Conservation (phyloP, 2,113 vertebrate species). For the Psittacula cyanocephala region DNA sequence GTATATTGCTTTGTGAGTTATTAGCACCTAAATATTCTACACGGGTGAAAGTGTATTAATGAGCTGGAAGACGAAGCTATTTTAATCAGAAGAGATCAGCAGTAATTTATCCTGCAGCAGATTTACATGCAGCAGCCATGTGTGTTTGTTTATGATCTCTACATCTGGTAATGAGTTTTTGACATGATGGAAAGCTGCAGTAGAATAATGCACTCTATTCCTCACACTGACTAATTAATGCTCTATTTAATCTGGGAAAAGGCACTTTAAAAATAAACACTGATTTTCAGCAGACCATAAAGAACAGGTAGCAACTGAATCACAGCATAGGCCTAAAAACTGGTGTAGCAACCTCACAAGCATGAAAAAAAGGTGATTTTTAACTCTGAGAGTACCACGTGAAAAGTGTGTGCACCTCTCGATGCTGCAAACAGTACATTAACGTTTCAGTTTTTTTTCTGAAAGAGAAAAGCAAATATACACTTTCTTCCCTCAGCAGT, state of each 20-base stretch:
- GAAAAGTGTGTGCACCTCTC: background rate
- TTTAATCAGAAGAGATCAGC: constrained; percentile 18
- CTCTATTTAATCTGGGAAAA: constrained; percentile 20
- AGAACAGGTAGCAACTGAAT: background rate
- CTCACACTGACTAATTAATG: constrained; percentile 39
- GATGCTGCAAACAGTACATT: background rate
- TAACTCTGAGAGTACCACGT: background rate
- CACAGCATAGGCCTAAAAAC: background rate
- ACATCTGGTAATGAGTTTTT: constrained; percentile 44
- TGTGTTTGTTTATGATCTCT: constrained; percentile 56
- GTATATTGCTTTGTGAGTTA: background rate
- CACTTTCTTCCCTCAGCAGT: background rate
- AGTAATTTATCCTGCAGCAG: constrained; percentile 31
- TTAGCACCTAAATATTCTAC: background rate
- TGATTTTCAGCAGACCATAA: constrained; percentile 28
- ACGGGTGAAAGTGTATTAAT: constrained; percentile 4
- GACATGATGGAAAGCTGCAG: constrained; percentile 5
- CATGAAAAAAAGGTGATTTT: background rate
- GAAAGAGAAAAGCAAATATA: background rate
- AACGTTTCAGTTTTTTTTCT: background rate
- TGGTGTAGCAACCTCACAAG: background rate
- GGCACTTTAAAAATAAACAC: constrained; percentile 42
- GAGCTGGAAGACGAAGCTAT: constrained; percentile 28
- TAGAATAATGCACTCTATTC: constrained; percentile 11
- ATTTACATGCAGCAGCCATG: constrained; percentile 41